These are phyloP conservation scores for Varanus komodoensis DNA, from an alignment of 2,113 vertebrate species.

Conservation along the genomic window DNA sequence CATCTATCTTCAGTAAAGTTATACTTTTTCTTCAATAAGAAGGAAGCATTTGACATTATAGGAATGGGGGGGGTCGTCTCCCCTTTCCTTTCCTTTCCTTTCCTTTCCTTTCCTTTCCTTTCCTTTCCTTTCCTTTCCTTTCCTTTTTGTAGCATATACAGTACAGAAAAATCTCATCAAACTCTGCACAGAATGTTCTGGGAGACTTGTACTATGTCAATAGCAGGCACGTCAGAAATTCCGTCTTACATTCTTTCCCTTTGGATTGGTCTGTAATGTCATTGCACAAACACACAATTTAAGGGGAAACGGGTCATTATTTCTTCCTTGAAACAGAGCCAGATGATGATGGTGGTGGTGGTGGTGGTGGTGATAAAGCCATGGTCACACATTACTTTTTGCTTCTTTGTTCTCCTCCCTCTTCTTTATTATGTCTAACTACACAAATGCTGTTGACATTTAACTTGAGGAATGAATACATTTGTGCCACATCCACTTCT, in stretches of 20 bases:
- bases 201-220: slow-evolving; percentile 39
- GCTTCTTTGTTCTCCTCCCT: not conserved
- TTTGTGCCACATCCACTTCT: not conserved
- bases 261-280: slow-evolving; percentile 42
- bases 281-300: slow-evolving; percentile 34
- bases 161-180: slow-evolving; percentile 25
- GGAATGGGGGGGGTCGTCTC: not conserved
- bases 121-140: not conserved
- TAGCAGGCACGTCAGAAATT: slow-evolving; percentile 30
- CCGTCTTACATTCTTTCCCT: slow-evolving; percentile 45
- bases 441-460: not conserved
- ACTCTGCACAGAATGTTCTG: slow-evolving; percentile 40
- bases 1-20: not conserved
- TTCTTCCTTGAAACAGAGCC: not conserved
- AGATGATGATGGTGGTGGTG: too few relatives aligned
- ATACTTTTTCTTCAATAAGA: not conserved
- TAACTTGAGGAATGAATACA: not conserved
- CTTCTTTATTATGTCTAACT: not conserved
- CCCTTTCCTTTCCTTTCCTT: too few relatives aligned
- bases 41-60: not conserved
- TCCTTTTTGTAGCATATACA: slow-evolving; percentile 24
- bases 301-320: slow-evolving; percentile 1
- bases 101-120: not conserved
- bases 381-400: not conserved
- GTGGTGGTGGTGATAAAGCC: not conserved